phyloP scores from a whole-genome alignment of 2,888 invertebrate species.

The Tachystola acroxantha region DNA sequence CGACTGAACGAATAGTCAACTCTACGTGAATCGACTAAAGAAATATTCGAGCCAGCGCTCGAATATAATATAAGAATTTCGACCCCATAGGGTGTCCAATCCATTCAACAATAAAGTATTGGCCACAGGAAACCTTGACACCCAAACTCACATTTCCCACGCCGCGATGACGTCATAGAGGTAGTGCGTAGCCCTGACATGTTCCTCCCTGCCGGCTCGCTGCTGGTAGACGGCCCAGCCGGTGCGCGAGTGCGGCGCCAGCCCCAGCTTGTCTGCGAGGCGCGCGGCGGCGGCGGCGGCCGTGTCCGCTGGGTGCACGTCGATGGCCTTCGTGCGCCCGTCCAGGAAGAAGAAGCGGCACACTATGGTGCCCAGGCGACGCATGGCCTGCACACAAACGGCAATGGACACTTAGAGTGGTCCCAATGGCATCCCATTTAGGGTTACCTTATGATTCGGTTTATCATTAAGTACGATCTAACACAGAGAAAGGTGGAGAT shows the following conservation, averaged over 20 bases:
- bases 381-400: constrained; percentile 89
- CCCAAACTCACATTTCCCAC: constrained; percentile 95
- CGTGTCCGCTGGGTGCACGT: constrained; percentile 96
- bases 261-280: constrained; percentile 91
- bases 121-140: too few relatives aligned
- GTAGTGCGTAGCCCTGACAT: constrained; percentile 94
- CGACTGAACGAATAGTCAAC: too few relatives aligned
- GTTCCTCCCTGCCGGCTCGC: constrained; percentile 91
- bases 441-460: too few relatives aligned
- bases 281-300: constrained; percentile 93
- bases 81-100: too few relatives aligned
- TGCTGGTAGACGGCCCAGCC: constrained; percentile 98
- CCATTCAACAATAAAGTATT: too few relatives aligned
- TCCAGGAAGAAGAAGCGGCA: constrained; percentile 97
- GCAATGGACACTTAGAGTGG: too few relatives aligned
- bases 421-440: too few relatives aligned
- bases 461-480: too few relatives aligned
- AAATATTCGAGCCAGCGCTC: too few relatives aligned
- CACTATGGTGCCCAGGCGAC: constrained; percentile 92
- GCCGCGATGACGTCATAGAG: constrained; percentile 95
- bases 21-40: too few relatives aligned
- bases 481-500: too few relatives aligned
- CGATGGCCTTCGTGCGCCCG: constrained; percentile 95
- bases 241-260: constrained; percentile 83
- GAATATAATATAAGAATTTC: too few relatives aligned